Evolutionary conservation across 2,113 vertebrate species (phyloP), one percentile per base, ranked within the genome.

Genomic region (Ceyx margarethae): DNA sequence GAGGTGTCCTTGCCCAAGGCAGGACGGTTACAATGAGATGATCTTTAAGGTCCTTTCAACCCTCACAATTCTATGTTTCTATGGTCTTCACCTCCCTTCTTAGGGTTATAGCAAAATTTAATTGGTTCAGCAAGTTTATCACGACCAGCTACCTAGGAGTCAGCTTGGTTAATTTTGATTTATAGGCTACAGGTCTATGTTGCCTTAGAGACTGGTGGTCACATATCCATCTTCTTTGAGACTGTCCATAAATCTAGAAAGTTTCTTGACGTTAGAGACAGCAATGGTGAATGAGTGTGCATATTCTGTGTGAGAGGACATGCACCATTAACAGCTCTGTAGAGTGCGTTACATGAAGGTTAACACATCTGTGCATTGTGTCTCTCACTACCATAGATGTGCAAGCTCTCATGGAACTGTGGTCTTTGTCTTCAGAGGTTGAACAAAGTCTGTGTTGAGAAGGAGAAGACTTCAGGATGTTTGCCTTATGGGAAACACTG

Each of bases 281-380:
- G 12, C 17, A 28, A 2, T 9, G 40, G 15, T 48, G 21, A 43
- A 37, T 2, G 9, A 3, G 15, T 60, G 13, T n/a, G 5, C 1
- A 0, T 17, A 15, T n/a, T 37, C 37, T 31, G 8, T 29, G 12
- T 0, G 0, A 78, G 46, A 7, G 28, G 18, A 53, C 26, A 35
- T 8, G 15, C 8, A 19, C 5, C 11, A 48, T 23, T 43, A 58
- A 57, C 22, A 37, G 20, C 13, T 62, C 45, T 11, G 8, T 12
- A 25, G 68, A 75, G 35, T 20, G 6, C 17, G 7, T 23, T 45
- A 11, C 16, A 16, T 4, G 10, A 6, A 78, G 15, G 37, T 22
- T 58, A 51, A 33, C 3, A 33, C 5, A 13, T 33, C 19, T 58
- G 8, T 29, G 13, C 42, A 4, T 19, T 22, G 6, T 65, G 7